These are phyloP conservation scores for Lepidurus apus DNA, from an alignment of 1,140 invertebrate genomes.

Conservation along the genomic window DNA sequence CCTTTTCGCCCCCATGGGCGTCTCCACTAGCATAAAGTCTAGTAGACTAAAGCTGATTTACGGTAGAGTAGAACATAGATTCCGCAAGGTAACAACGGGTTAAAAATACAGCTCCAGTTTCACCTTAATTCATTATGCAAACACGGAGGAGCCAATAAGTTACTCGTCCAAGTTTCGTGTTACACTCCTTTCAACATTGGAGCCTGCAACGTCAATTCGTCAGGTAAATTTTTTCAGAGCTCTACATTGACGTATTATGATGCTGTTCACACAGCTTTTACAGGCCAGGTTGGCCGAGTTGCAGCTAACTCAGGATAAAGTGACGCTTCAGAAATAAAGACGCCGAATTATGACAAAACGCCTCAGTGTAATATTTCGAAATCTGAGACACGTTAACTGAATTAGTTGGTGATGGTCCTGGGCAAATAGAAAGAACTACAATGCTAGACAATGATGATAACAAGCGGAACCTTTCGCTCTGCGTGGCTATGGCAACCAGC, in stretches of 20 bases:
- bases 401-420: not conserved
- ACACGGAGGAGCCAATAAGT: not conserved
- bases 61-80: slow-evolving; percentile 14
- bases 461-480: not conserved
- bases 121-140: not conserved
- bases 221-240: not conserved
- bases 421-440: not conserved
- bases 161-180: not conserved
- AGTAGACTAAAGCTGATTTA: slow-evolving; percentile 15
- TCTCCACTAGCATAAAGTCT: slow-evolving; percentile 15
- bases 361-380: too few species aligned
- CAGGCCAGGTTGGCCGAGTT: too few species aligned
- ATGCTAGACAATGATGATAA: not conserved
- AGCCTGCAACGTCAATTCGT: not conserved
- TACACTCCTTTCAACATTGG: not conserved
- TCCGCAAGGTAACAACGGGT: slow-evolving; percentile 4
- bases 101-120: not conserved
- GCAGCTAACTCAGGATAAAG: too few species aligned
- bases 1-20: slow-evolving; percentile 20
- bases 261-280: too few species aligned
- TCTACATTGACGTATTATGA: too few species aligned
- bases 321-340: too few species aligned
- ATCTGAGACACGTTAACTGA: not conserved
- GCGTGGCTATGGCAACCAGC: not conserved
- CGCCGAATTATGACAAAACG: too few species aligned